A percentile compares a stretch with the other conserved stretches of the same genome.
Evolutionary conservation across 2,797 vertebrate species (phyloP).

Genomic region (Clamator glandarius): DNA sequence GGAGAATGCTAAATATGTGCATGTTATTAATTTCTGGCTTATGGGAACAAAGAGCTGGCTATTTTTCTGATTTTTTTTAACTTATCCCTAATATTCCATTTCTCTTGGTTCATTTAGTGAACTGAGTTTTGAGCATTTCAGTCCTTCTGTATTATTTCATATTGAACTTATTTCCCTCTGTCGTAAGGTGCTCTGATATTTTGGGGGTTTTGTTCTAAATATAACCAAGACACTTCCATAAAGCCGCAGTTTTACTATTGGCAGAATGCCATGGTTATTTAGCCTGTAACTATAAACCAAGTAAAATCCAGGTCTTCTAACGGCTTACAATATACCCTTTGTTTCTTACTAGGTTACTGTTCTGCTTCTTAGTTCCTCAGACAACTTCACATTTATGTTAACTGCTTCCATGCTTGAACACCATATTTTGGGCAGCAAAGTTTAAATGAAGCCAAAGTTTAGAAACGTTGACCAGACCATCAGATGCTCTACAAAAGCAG

Average conservation of each 20-base stretch:
- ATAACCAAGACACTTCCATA: neutral
- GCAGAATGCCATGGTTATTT: constrained; percentile 4
- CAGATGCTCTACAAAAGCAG: neutral
- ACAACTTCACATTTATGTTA: neutral
- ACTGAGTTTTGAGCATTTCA: neutral
- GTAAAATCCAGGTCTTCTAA: neutral
- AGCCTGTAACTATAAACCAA: neutral
- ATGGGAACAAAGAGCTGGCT: neutral
- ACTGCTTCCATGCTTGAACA: neutral
- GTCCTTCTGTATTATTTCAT: neutral
- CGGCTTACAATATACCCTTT: neutral
- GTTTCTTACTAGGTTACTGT: constrained; percentile 5
- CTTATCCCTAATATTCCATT: neutral
- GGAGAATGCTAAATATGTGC: constrained; percentile 13
- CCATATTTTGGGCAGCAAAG: neutral
- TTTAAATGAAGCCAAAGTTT: constrained; percentile 13
- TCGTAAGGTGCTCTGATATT: neutral
- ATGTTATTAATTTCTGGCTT: constrained; percentile 20
- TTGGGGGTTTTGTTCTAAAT: neutral
- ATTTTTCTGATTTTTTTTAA: neutral
- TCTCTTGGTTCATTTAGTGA: neutral
- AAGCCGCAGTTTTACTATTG: neutral
- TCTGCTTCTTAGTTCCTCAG: neutral
- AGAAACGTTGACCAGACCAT: neutral
- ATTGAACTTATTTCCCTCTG: neutral